phyloP scores from a whole-genome alignment of 2,888 invertebrate species.

The Thumatha senex region DNA sequence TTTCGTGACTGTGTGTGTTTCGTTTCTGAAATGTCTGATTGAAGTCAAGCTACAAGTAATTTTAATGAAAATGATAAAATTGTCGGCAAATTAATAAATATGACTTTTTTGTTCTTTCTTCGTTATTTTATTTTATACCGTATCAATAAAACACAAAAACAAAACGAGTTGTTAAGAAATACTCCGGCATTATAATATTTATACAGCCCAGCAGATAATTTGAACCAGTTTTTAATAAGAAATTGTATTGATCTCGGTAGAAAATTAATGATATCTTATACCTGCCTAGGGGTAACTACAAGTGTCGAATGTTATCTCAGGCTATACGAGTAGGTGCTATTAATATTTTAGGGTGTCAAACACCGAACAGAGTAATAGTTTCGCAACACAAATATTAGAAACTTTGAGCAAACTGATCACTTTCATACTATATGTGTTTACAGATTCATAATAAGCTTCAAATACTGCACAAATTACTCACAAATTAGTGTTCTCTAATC shows the following conservation, averaged over 20 bases:
- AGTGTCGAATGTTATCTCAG: slow-evolving; percentile 33
- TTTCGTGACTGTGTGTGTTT: slow-evolving; percentile 19
- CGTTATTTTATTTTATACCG: slow-evolving; percentile 18
- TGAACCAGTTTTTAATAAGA: slow-evolving; percentile 64
- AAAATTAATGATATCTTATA: slow-evolving; percentile 59
- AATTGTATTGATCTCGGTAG: slow-evolving; percentile 53
- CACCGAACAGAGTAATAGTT: not conserved
- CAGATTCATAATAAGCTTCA: not conserved
- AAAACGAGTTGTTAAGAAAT: slow-evolving; percentile 37
- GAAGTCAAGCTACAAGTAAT: slow-evolving; percentile 7
- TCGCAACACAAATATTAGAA: not conserved
- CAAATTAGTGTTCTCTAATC: slow-evolving; percentile 10
- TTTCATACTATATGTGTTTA: not conserved
- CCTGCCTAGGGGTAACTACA: slow-evolving; percentile 26
- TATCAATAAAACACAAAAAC: slow-evolving; percentile 16
- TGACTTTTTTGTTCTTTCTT: slow-evolving; percentile 8
- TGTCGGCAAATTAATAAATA: not conserved
- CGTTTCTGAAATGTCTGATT: slow-evolving; percentile 5
- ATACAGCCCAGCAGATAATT: slow-evolving; percentile 44
- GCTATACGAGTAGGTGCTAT: slow-evolving; percentile 20
- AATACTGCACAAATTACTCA: slow-evolving; percentile 1
- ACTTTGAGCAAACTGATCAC: not conserved
- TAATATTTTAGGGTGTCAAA: slow-evolving; percentile 4
- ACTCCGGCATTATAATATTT: slow-evolving; percentile 37
- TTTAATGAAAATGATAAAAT: slow-evolving; percentile 12